Conservation (phyloP, 2,113 vertebrate species). For the Colius striatus region DNA sequence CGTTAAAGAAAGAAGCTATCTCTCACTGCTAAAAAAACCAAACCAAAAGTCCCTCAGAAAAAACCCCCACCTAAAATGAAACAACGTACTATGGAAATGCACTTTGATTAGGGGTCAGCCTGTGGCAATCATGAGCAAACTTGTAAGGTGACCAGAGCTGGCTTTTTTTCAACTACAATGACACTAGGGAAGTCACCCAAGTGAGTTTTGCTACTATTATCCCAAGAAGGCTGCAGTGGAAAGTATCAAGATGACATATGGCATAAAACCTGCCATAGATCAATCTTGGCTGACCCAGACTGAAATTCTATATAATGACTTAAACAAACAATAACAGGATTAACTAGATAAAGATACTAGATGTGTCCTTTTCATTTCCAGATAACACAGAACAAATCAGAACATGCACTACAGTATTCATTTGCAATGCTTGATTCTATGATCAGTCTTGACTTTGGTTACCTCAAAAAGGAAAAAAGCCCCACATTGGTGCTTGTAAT, state of each 20-base stretch:
- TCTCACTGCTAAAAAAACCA: not conserved
- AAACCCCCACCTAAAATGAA: not conserved
- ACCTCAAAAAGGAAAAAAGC: constrained; percentile 31
- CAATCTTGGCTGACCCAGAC: not conserved
- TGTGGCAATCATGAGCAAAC: not conserved
- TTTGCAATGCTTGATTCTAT: not conserved
- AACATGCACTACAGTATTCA: not conserved
- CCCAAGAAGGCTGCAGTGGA: not conserved
- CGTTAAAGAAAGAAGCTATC: not conserved
- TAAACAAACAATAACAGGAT: not conserved
- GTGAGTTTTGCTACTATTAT: not conserved
- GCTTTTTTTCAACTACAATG: not conserved
- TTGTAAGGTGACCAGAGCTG: not conserved
- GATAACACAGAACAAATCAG: not conserved
- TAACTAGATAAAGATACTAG: not conserved
- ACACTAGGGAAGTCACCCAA: not conserved
- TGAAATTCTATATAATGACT: not conserved
- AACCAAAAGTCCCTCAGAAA: rapidly evolving
- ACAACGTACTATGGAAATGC: not conserved
- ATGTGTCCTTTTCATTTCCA: not conserved
- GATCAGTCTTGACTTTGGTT: not conserved
- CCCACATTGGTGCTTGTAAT: not conserved
- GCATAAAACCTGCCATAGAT: not conserved
- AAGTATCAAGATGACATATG: not conserved
- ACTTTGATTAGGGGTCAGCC: not conserved